Percentiles rank a stretch among this genome's conserved stretches.
phyloP scores from a whole-genome alignment of 1,140 invertebrate species.

The Pseudachorutes palmiensis region DNA sequence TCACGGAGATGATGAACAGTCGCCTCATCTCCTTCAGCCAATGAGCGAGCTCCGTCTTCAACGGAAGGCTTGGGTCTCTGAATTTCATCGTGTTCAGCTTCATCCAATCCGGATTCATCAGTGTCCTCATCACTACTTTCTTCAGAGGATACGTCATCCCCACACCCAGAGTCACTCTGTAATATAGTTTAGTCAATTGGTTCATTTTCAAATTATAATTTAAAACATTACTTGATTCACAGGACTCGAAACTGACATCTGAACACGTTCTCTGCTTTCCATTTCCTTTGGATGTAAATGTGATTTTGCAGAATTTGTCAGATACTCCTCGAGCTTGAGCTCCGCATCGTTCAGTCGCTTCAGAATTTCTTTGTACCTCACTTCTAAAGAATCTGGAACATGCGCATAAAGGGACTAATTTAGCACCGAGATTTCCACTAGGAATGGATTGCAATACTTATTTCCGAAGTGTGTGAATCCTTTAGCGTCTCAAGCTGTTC shows the following conservation, averaged over 20 bases:
- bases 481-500: conserved; percentile 52
- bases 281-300: background rate
- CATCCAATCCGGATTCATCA: conserved; percentile 17
- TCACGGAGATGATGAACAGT: conserved; percentile 14
- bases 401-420: background rate
- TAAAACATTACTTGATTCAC: background rate
- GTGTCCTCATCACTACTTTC: conserved; percentile 30
- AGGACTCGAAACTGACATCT: background rate
- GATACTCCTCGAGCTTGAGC: background rate
- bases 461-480: conserved; percentile 50
- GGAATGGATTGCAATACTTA: conserved; percentile 44
- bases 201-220: background rate
- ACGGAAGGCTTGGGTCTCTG: background rate
- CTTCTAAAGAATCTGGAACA: conserved; percentile 15
- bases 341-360: conserved; percentile 16
- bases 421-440: background rate
- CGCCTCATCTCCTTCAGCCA: background rate
- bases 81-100: conserved; percentile 20
- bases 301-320: background rate
- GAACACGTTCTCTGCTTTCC: background rate
- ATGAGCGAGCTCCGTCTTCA: background rate
- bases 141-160: conserved; percentile 16
- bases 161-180: conserved; percentile 23
- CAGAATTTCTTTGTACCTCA: conserved; percentile 18
- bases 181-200: background rate